These are phyloP conservation scores for Pheosia gnoma DNA, from an alignment of 2,888 invertebrate genomes.

Conservation along the genomic window DNA sequence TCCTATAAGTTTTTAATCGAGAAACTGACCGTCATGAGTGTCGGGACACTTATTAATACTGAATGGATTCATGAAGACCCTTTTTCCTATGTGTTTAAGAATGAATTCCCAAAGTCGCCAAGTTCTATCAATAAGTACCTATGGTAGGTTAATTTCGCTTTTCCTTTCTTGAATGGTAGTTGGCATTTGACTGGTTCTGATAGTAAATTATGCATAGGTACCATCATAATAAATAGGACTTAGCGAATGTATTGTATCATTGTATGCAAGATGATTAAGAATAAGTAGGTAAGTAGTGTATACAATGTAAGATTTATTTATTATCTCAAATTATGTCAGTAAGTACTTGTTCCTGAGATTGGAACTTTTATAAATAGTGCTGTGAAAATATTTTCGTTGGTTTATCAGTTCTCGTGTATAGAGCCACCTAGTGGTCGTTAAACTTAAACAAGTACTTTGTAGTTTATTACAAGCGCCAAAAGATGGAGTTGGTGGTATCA, in stretches of 20 bases:
- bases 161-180: too few species aligned
- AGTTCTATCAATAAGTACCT: too few species aligned
- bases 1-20: too few species aligned
- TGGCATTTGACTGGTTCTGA: not conserved
- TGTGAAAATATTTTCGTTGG: constrained; percentile 34
- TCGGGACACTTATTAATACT: too few species aligned
- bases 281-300: not conserved
- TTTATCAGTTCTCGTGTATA: constrained; percentile 22
- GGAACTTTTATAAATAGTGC: constrained; percentile 19
- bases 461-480: constrained; percentile 21
- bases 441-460: constrained; percentile 17
- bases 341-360: not conserved
- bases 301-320: not conserved
- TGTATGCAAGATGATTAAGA: too few species aligned
- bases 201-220: not conserved
- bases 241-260: too few species aligned
- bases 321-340: not conserved
- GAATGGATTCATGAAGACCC: too few species aligned
- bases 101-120: too few species aligned
- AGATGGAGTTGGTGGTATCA: constrained; percentile 46
- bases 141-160: too few species aligned
- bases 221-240: too few species aligned
- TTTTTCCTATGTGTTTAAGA: too few species aligned
- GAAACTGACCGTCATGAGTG: too few species aligned
- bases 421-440: constrained; percentile 48